Conservation (phyloP, 2,888 invertebrate genomes). For the Nemotelus pantherinus region DNA sequence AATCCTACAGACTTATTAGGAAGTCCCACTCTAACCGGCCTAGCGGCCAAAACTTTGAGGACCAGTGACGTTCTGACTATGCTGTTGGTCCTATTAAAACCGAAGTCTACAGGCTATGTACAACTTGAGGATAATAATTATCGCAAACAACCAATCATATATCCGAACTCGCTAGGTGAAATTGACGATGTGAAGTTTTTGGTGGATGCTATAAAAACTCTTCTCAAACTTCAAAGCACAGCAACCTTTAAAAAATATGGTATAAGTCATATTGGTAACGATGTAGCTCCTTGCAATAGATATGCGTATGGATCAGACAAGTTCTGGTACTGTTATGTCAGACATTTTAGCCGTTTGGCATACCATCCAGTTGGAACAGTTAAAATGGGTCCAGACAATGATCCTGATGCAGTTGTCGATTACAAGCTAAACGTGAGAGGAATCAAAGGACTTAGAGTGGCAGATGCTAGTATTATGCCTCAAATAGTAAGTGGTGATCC, state of each 20-base stretch:
- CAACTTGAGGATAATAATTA: conserved; percentile 69
- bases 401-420: conserved; percentile 68
- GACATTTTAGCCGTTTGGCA: conserved; percentile 80
- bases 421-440: conserved; percentile 68
- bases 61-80: conserved; percentile 12
- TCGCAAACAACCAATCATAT: conserved; percentile 69
- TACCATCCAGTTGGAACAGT: conserved; percentile 78
- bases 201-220: conserved; percentile 62
- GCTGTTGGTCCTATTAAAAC: conserved; percentile 64
- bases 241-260: conserved; percentile 61
- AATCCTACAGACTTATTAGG: not conserved
- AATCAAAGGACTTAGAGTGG: conserved; percentile 68
- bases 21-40: too few relatives aligned
- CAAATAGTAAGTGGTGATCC: conserved; percentile 71
- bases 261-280: conserved; percentile 53
- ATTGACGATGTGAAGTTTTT: conserved; percentile 67
- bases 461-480: conserved; percentile 76
- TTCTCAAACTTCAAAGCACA: conserved; percentile 63
- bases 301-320: conserved; percentile 68
- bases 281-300: not conserved
- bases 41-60: not conserved
- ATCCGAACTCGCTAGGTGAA: conserved; percentile 72
- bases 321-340: conserved; percentile 86
- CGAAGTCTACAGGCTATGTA: conserved; percentile 69
- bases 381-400: conserved; percentile 70